A percentile compares a stretch with the other conserved stretches of the same genome.
phyloP scores from a whole-genome alignment of 2,797 vertebrate genomes.

The Pteronotus mesoamericanus region DNA sequence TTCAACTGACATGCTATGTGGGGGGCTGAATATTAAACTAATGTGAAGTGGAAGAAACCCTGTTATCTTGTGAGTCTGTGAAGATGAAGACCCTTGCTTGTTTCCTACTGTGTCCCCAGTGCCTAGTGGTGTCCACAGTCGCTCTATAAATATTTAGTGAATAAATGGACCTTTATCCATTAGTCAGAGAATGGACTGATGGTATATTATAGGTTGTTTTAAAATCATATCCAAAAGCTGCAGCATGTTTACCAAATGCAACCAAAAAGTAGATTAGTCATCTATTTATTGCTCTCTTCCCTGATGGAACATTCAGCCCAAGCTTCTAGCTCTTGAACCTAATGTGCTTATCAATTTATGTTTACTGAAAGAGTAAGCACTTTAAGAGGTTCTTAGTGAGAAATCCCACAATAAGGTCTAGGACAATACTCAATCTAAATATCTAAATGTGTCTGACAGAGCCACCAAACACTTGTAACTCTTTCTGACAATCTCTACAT shows the following conservation, averaged over 20 bases:
- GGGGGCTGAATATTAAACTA: background rate
- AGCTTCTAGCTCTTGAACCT: background rate
- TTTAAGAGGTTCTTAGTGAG: background rate
- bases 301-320: background rate
- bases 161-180: background rate
- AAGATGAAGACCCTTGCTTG: background rate
- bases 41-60: background rate
- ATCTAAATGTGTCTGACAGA: background rate
- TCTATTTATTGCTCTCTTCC: background rate
- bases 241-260: background rate
- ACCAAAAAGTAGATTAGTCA: background rate
- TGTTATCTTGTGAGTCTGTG: background rate
- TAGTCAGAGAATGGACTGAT: slow-evolving; percentile 3
- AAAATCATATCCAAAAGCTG: background rate
- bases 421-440: background rate
- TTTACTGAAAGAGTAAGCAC: background rate
- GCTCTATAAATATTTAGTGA: background rate
- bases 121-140: background rate
- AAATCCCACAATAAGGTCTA: background rate
- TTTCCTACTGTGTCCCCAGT: background rate
- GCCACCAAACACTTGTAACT: background rate
- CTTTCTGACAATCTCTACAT: background rate
- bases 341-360: background rate
- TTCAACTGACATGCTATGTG: background rate
- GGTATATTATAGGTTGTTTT: background rate